phyloP scores from a whole-genome alignment of 2,113 vertebrate genomes.

The Syngnathus scovelli region DNA sequence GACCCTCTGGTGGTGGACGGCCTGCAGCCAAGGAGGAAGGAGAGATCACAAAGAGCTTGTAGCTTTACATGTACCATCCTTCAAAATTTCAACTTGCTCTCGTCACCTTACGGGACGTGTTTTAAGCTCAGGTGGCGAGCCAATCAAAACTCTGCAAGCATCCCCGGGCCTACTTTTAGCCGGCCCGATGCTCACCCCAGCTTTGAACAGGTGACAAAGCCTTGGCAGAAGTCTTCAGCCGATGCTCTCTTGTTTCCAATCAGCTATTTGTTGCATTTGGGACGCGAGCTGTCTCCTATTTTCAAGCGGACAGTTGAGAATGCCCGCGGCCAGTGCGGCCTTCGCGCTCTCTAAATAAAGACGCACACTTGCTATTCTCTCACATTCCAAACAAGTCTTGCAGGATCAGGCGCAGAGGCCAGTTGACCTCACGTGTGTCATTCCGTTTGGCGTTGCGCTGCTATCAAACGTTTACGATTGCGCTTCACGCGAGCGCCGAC shows the following conservation, averaged over 20 bases:
- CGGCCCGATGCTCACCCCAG: background rate
- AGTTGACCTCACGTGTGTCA: background rate
- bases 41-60: slow-evolving; percentile 6
- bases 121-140: too few species aligned
- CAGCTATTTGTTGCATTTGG: slow-evolving; percentile 2
- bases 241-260: background rate
- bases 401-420: slow-evolving; percentile 2
- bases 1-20: slow-evolving; percentile 88
- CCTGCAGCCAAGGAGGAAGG: slow-evolving; percentile 63
- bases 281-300: slow-evolving; percentile 45
- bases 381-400: slow-evolving; percentile 50
- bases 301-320: slow-evolving; percentile 61
- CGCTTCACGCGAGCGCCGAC: slow-evolving; percentile 17
- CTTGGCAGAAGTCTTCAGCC: background rate
- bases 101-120: too few species aligned
- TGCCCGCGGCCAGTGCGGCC: slow-evolving; percentile 48
- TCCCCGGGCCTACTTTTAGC: background rate
- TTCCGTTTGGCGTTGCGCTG: background rate
- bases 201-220: background rate
- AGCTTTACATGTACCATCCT: too few species aligned
- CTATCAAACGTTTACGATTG: background rate
- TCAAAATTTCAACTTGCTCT: too few species aligned
- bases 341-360: slow-evolving; percentile 59
- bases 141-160: background rate
- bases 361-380: slow-evolving; percentile 42